A percentile compares a stretch with the other conserved stretches of the same genome.
These are phyloP conservation scores for Camelus dromedarius DNA, from an alignment of 2,113 vertebrate species.

Conservation along the genomic window DNA sequence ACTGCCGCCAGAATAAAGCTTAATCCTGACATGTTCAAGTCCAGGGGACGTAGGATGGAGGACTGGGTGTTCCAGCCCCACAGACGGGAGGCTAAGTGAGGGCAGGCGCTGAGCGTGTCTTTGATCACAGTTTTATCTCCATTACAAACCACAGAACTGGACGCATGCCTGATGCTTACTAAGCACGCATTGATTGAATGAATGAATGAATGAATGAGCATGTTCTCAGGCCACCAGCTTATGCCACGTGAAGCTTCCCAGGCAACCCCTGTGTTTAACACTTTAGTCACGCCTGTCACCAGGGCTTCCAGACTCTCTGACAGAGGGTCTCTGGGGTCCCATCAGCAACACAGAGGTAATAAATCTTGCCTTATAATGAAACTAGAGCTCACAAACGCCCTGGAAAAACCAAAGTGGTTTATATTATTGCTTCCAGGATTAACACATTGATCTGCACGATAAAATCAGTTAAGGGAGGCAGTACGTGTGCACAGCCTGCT, in stretches of 20 bases:
- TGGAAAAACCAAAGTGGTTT: background rate
- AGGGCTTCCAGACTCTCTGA: slow-evolving; percentile 29
- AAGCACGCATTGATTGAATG: accelerated
- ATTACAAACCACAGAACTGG: no score
- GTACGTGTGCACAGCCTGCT: accelerated
- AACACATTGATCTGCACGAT: background rate
- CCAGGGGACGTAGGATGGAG: background rate
- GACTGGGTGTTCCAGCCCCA: no score
- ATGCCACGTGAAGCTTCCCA: accelerated
- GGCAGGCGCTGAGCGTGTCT: accelerated
- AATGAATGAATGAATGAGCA: accelerated
- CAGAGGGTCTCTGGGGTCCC: slow-evolving; percentile 33
- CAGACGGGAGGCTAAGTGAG: background rate
- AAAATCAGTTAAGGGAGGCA: background rate
- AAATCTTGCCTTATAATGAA: slow-evolving; percentile 47
- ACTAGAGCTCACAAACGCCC: slow-evolving; percentile 24
- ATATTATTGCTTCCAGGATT: background rate
- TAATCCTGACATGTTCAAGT: accelerated
- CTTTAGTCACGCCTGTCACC: background rate
- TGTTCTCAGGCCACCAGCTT: background rate
- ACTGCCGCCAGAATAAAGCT: background rate
- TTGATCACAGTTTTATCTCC: background rate
- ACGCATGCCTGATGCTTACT: accelerated
- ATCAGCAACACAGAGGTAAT: slow-evolving; percentile 21
- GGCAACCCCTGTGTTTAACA: background rate